Evolutionary conservation across 2,113 vertebrate genomes (phyloP).

Genomic region (Strix aluco): DNA sequence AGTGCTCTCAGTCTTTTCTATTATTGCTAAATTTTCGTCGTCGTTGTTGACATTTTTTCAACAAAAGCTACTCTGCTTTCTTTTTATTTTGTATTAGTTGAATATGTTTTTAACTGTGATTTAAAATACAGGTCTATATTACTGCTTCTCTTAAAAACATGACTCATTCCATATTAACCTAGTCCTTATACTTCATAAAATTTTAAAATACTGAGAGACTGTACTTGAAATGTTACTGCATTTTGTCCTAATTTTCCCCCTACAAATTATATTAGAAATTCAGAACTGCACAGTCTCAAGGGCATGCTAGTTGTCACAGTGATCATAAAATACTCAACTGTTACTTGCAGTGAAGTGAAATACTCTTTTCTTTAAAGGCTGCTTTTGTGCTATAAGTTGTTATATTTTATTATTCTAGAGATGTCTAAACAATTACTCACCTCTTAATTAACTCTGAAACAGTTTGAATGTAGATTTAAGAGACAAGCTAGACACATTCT

Average conservation of each 20-base stretch:
- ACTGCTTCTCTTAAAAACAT: conserved; percentile 54
- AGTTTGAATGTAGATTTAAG: neutral
- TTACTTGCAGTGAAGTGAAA: neutral
- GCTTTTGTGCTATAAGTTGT: neutral
- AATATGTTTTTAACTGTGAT: neutral
- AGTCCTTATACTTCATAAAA: conserved; percentile 63
- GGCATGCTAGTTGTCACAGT: conserved; percentile 31
- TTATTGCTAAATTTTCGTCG: neutral
- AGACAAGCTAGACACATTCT: neutral
- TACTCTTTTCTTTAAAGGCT: neutral
- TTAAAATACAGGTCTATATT: conserved; percentile 41
- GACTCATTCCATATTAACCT: conserved; percentile 61
- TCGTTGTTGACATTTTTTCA: neutral
- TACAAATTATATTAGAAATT: conserved; percentile 49
- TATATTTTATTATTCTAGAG: conserved; percentile 2
- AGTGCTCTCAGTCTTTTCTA: neutral
- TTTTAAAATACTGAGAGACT: conserved; percentile 53
- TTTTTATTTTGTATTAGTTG: conserved; percentile 1
- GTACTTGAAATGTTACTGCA: conserved; percentile 39
- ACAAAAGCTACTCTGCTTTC: neutral
- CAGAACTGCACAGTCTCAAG: conserved; percentile 44
- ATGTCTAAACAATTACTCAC: conserved; percentile 33
- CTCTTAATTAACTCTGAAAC: conserved; percentile 25
- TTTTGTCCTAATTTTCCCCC: conserved; percentile 53
- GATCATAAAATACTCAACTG: conserved; percentile 44